phyloP scores from a whole-genome alignment of 1,140 invertebrate species.

The Druon quercuslanigerum region DNA sequence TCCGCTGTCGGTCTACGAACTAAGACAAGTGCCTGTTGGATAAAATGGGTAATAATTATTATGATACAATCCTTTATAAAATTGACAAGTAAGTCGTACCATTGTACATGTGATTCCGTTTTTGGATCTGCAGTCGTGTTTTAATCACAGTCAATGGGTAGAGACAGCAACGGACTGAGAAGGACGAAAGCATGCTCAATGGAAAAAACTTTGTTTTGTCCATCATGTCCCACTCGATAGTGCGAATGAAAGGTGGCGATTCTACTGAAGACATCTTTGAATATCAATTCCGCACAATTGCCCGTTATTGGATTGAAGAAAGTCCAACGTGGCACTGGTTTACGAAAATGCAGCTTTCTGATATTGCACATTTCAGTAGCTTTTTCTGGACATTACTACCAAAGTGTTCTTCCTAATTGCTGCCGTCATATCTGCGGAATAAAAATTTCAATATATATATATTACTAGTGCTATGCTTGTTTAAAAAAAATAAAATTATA shows the following conservation, averaged over 20 bases:
- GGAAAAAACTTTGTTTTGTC: conserved; percentile 96
- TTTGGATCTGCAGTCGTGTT: conserved; percentile 94
- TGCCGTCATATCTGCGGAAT: not conserved
- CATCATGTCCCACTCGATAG: conserved; percentile 99
- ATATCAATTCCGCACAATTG: conserved; percentile 34
- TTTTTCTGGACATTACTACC: conserved; percentile 63
- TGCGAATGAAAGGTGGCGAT: conserved; percentile 82
- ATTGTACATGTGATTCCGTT: conserved; percentile 88
- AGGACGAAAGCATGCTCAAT: conserved; percentile 90
- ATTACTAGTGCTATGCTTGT: not conserved
- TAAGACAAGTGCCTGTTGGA: no score
- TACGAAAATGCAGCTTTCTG: conserved; percentile 49
- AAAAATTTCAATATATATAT: not conserved
- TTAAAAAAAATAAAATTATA: not conserved
- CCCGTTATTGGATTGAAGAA: conserved; percentile 39
- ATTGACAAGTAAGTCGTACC: conserved; percentile 70
- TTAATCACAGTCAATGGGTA: conserved; percentile 98
- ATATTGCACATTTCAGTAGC: conserved; percentile 67
- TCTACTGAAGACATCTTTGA: conserved; percentile 74
- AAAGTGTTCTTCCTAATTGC: conserved; percentile 20
- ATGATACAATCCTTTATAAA: conserved; percentile 11
- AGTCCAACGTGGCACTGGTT: conserved; percentile 36
- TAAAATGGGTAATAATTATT: not conserved
- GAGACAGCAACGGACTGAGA: conserved; percentile 90
- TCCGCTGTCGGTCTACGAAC: no score